A percentile compares a stretch with the other conserved stretches of the same genome.
Conservation (phyloP, 2,888 invertebrate genomes). For the Conistra vaccinii region DNA sequence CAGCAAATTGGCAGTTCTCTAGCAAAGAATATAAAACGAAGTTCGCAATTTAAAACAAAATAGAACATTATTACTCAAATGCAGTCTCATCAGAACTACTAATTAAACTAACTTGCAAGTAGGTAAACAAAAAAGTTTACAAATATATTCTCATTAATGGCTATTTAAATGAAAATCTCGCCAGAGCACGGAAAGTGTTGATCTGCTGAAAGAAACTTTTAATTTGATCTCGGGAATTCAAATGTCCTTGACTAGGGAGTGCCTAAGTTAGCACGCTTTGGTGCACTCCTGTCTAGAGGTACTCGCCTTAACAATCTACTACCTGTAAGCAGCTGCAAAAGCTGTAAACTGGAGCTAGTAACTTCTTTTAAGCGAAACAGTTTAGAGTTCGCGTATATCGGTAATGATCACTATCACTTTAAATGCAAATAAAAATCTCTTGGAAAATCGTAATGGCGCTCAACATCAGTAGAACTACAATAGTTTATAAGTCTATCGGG, state of each 20-base stretch:
- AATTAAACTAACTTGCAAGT: conserved; percentile 45
- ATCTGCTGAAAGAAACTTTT: conserved; percentile 69
- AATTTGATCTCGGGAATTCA: conserved; percentile 73
- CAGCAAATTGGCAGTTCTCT: conserved; percentile 26
- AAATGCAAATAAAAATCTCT: conserved; percentile 5
- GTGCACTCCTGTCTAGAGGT: conserved; percentile 69
- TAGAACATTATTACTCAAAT: conserved; percentile 35
- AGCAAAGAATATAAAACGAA: conserved; percentile 29
- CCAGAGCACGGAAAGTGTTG: conserved; percentile 48
- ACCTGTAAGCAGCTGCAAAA: conserved; percentile 38
- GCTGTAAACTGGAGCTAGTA: conserved; percentile 14
- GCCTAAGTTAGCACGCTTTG: conserved; percentile 70
- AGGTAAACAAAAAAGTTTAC: conserved; percentile 48
- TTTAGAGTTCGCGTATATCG: conserved; percentile 4
- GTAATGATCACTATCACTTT: conserved; percentile 14
- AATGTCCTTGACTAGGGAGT: conserved; percentile 70
- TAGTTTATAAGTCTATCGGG: background rate
- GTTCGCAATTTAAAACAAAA: conserved; percentile 42
- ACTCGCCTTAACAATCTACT: conserved; percentile 35
- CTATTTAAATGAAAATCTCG: conserved; percentile 64
- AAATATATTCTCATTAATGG: conserved; percentile 64
- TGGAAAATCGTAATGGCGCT: background rate
- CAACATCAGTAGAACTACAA: background rate
- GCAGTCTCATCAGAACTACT: conserved; percentile 33
- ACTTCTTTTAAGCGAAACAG: conserved; percentile 4